A percentile compares a stretch with the other conserved stretches of the same genome.
phyloP scores from a whole-genome alignment of 2,113 vertebrate species.

The Promerops cafer region DNA sequence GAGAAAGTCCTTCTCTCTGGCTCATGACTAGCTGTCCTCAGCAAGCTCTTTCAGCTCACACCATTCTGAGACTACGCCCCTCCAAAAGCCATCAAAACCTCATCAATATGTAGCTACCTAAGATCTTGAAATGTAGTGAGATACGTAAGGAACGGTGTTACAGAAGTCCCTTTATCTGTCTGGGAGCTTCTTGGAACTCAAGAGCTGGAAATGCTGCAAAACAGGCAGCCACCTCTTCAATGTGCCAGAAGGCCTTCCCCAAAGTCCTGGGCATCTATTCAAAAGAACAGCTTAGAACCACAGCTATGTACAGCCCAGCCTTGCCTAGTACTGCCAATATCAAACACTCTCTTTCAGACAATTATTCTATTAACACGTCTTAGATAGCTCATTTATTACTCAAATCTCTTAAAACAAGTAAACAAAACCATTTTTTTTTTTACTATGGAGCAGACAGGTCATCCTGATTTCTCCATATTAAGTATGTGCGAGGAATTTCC shows the following conservation, averaged over 20 bases:
- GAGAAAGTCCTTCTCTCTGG: not conserved
- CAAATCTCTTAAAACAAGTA: not conserved
- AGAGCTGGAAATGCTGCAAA: not conserved
- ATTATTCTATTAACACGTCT: not conserved
- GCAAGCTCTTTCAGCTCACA: not conserved
- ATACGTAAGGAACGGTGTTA: not conserved
- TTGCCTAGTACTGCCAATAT: not conserved
- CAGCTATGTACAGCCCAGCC: not conserved
- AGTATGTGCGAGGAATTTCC: not conserved
- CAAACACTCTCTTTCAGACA: not conserved
- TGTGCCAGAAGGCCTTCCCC: accelerated
- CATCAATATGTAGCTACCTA: not conserved
- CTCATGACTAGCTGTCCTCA: not conserved
- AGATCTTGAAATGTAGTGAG: not conserved
- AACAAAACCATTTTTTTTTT: not conserved
- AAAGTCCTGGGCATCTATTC: not conserved
- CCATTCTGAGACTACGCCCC: not conserved
- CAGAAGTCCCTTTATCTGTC: not conserved
- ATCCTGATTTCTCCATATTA: not conserved
- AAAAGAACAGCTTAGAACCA: not conserved
- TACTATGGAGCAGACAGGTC: not conserved
- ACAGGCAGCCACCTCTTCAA: not conserved
- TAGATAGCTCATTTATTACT: not conserved
- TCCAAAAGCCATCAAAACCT: not conserved
- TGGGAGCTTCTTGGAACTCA: not conserved